Conservation (phyloP, 2,113 vertebrate genomes). For the Podarcis cretensis region DNA sequence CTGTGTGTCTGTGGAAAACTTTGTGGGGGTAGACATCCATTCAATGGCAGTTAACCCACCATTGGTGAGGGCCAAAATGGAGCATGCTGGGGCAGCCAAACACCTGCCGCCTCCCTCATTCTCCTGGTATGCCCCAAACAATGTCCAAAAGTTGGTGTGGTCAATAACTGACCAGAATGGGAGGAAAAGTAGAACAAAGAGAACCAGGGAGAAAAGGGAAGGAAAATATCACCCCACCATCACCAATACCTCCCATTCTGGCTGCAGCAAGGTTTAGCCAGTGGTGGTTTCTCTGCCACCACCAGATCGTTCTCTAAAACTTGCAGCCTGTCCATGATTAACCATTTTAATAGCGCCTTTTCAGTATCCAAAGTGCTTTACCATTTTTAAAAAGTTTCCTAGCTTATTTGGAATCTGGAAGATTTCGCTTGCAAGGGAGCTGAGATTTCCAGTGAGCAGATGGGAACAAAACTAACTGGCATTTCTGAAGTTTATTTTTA, state of each 20-base stretch:
- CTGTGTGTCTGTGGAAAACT: not conserved
- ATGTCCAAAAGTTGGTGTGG: too few relatives aligned
- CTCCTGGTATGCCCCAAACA: too few relatives aligned
- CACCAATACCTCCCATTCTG: too few relatives aligned
- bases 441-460: not conserved
- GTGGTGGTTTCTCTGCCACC: too few relatives aligned
- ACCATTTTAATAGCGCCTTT: not conserved
- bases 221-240: too few relatives aligned
- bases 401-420: not conserved
- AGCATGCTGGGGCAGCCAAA: not conserved
- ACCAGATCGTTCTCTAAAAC: too few relatives aligned
- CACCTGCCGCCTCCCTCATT: too few relatives aligned
- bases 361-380: not conserved
- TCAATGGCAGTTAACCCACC: not conserved
- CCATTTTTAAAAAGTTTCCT: not conserved
- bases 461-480: not conserved
- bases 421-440: not conserved
- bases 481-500: conserved; percentile 15
- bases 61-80: not conserved
- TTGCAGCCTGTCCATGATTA: too few relatives aligned
- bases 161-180: too few relatives aligned
- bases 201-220: too few relatives aligned
- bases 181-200: too few relatives aligned
- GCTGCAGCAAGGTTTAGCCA: too few relatives aligned
- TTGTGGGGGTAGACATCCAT: not conserved